These are phyloP conservation scores for Drosophila ogumai DNA, from an alignment of 1,140 invertebrate species.

Conservation along the genomic window DNA sequence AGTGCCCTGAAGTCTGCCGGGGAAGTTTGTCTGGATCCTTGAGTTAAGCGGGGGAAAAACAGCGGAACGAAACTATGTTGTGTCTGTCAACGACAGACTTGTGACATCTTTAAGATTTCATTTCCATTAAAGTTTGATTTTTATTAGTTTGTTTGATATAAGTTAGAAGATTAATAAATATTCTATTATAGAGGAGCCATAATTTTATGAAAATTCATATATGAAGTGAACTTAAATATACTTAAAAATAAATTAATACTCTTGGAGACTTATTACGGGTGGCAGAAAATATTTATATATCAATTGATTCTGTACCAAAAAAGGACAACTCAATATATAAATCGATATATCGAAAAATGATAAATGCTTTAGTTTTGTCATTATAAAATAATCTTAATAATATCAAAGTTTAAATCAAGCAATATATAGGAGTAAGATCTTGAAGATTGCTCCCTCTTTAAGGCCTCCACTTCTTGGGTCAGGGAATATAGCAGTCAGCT, in stretches of 20 bases:
- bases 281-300: no score
- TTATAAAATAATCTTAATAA: background rate
- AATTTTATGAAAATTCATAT: no score
- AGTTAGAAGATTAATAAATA: background rate
- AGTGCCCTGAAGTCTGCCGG: slow-evolving; percentile 6
- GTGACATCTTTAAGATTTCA: background rate
- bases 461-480: background rate
- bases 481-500: slow-evolving; percentile 29
- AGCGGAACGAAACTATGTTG: slow-evolving; percentile 30
- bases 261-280: no score
- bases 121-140: background rate
- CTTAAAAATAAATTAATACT: no score
- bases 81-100: slow-evolving; percentile 4
- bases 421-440: background rate
- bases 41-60: slow-evolving; percentile 20
- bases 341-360: no score
- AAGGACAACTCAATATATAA: no score
- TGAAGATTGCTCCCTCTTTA: background rate
- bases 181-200: no score
- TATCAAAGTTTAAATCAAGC: no score
- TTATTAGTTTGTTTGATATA: background rate
- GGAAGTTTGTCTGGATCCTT: slow-evolving; percentile 31
- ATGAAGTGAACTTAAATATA: no score
- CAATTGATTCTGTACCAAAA: no score
- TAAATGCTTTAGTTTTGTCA: background rate